These are phyloP conservation scores for Anarsia innoxiella DNA, from an alignment of 2,888 invertebrate species.

Conservation along the genomic window DNA sequence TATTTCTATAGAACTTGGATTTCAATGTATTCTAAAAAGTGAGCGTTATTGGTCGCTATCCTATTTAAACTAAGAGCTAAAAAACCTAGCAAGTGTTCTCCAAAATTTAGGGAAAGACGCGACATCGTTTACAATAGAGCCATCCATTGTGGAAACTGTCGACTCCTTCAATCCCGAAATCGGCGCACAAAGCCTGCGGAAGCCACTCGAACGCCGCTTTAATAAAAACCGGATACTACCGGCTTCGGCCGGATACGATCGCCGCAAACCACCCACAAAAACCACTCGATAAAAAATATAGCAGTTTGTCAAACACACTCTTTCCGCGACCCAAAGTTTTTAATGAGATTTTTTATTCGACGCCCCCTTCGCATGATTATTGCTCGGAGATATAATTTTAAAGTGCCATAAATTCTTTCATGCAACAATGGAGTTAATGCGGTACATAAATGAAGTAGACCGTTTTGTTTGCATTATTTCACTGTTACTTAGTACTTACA, in stretches of 20 bases:
- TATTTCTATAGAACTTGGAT: too few relatives aligned
- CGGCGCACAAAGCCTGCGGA: conserved; percentile 54
- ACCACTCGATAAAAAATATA: conserved; percentile 32
- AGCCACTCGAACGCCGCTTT: conserved; percentile 63
- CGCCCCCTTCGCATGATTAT: conserved; percentile 21
- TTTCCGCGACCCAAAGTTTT: conserved; percentile 34
- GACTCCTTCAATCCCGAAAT: conserved; percentile 30
- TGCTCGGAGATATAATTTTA: conserved; percentile 14
- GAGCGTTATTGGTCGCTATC: too few relatives aligned
- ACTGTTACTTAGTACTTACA: too few relatives aligned
- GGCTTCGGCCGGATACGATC: conserved; percentile 49
- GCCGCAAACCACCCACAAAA: conserved; percentile 42
- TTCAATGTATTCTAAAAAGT: too few relatives aligned
- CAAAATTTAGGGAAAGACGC: neutral
- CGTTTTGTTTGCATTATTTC: neutral
- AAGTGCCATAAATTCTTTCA: conserved; percentile 9
- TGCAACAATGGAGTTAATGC: neutral
- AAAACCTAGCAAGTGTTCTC: conserved; percentile 3
- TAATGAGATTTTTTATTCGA: conserved; percentile 28
- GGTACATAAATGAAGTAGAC: neutral
- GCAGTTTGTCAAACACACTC: conserved; percentile 37
- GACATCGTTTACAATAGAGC: conserved; percentile 5
- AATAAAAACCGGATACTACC: conserved; percentile 64
- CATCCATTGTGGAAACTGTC: conserved; percentile 9
- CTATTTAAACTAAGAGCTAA: too few relatives aligned